These are phyloP conservation scores for Cephalopterus ornatus DNA, from an alignment of 2,113 vertebrate species.

Conservation along the genomic window DNA sequence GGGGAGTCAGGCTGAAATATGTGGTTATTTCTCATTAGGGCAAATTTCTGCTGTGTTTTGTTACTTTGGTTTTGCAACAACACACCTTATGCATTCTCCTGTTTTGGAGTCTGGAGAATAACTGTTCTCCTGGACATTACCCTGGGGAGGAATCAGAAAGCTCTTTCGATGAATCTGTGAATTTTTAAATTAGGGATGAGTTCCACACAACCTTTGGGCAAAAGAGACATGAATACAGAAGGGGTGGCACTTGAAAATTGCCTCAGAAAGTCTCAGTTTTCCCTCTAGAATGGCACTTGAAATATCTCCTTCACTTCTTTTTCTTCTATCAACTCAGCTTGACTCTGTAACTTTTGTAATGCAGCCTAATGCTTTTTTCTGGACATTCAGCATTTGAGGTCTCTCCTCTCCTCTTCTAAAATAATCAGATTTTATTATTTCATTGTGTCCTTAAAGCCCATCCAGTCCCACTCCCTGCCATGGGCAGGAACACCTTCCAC, in stretches of 20 bases:
- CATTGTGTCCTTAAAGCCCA: neutral
- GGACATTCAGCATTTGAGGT: neutral
- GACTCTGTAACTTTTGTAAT: neutral
- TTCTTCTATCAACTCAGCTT: neutral
- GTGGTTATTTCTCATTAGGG: neutral
- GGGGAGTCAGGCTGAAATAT: neutral
- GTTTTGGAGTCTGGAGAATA: neutral
- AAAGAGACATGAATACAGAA: neutral
- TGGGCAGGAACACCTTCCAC: neutral
- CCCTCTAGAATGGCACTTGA: neutral
- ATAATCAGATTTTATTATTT: neutral
- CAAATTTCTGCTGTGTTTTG: neutral
- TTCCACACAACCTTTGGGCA: neutral
- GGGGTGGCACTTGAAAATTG: neutral
- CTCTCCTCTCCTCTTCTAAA: neutral
- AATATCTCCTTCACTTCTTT: neutral
- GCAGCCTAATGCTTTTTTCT: neutral
- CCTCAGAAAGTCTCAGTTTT: neutral
- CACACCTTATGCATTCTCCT: accelerated
- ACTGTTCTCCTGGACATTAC: too few species aligned
- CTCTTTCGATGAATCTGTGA: neutral
- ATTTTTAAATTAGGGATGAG: neutral
- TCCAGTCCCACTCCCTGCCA: neutral
- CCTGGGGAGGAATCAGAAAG: too few species aligned
- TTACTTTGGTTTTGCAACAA: neutral